Evolutionary conservation across 2,888 invertebrate genomes (phyloP).

Genomic region (Patella pellucida): DNA sequence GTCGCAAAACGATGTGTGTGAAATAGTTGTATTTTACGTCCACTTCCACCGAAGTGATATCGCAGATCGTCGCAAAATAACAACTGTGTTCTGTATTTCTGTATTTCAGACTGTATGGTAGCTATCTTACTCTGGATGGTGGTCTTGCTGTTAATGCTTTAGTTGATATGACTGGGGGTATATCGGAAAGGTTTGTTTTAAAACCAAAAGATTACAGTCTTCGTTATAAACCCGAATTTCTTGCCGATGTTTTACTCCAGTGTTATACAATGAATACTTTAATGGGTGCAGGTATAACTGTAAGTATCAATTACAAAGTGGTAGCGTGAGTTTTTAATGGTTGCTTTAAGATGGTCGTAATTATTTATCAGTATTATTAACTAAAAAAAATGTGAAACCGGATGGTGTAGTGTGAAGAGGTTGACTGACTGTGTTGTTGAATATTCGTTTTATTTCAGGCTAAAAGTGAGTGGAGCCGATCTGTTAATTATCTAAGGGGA

Average conservation of each 20-base stretch:
- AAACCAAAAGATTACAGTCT: slow-evolving; percentile 18
- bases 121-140: slow-evolving; percentile 49
- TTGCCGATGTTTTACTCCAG: slow-evolving; percentile 8
- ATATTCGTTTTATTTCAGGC: slow-evolving; percentile 14
- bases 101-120: slow-evolving; percentile 43
- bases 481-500: slow-evolving; percentile 81
- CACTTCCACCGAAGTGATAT: too few relatives aligned
- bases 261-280: slow-evolving; percentile 44
- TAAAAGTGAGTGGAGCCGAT: slow-evolving; percentile 31
- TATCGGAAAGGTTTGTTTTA: slow-evolving; percentile 48
- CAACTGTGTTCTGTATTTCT: neutral
- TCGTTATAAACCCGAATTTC: slow-evolving; percentile 30
- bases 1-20: too few relatives aligned
- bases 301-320: slow-evolving; percentile 25
- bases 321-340: too few relatives aligned
- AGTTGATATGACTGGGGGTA: slow-evolving; percentile 59
- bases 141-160: slow-evolving; percentile 50
- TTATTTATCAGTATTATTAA: too few relatives aligned
- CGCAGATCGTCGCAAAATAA: neutral
- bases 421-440: neutral
- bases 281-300: slow-evolving; percentile 49
- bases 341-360: too few relatives aligned
- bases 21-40: too few relatives aligned
- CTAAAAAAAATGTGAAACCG: neutral
- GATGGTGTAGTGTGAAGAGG: neutral